Base-by-base conservation (phyloP, 2,797 vertebrate species). In the Atherinosoma microstoma region DNA sequence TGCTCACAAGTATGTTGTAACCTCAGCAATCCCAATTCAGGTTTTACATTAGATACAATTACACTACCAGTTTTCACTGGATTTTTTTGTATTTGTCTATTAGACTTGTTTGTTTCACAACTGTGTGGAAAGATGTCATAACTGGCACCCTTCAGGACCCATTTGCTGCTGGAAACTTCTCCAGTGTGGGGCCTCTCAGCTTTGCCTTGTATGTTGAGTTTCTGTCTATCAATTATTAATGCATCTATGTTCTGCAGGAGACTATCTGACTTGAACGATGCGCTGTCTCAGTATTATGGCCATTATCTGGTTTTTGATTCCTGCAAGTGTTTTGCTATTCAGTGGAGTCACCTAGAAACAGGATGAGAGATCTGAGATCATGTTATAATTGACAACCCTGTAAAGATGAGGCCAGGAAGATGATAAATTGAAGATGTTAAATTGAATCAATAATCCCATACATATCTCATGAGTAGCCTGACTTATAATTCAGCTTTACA, bases 201-300 rank as follows among this genome's bases (percentile, higher is more conserved):
- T 87, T 83, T 80, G 73, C 75, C 22, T 40, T 79, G 84, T 79
- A 66, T 64, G 68, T 80, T 73, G 79, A 81, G 82, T 92, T 87
- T 84, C 84, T 81, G 45, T 84, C 87, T 66, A 93, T 93, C 86
- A 90, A 93, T 94, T 92, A 91, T 92, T 91, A 87, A 93, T 93
- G 87, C 70, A 70, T 87, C 87, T 76, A 83, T 86, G 85, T 90
- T 91, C 79, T 89, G 73, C 83, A 80, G 75, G 82, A 90, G 87
- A 91, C 77, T 87, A 80, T 90, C 78, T 88, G 82, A 77, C 83
- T 85, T 92, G 88, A 93, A 85, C 78, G 83, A 91, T 92, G 82
- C 87, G 89, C 88, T 91, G 88, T 91, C 90, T 89, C 84, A 80
- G 84, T 91, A 84, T 91, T 89, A 89, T 88, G 80, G 86, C 82